Base-by-base conservation (phyloP, 2,797 vertebrate genomes). In the Enteromius fasciolatus region DNA sequence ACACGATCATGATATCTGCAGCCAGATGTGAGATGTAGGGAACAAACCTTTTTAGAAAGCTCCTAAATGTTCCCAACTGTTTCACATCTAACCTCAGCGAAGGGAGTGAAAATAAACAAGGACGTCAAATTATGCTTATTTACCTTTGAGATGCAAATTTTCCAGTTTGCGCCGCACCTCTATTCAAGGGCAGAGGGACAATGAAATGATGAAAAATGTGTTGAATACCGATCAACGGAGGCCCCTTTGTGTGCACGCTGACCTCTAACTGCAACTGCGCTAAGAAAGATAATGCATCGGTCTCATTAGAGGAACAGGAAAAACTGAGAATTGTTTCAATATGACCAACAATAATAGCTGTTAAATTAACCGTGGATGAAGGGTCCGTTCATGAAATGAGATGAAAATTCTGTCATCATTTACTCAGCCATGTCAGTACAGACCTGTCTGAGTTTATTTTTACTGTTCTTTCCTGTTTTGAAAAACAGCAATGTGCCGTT, bases 171-270 rank as follows among this genome's bases (percentile, higher is more conserved):
- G 23, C 73, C 7, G 31, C 36, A 33, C 66, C 61, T 83, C n/a
- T 76, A 76, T 23, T 89, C 87, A 87, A 89, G 85, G 87, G 84
- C 85, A 74, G 39, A 79, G 67, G 57, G 85, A 84, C 31, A 52
- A 61, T 81, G 59, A 86, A 89, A 81, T 66, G 67, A 68, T 68
- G 76, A 70, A 86, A 84, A 83, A 84, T 74, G 80, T 74, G 77
- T 81, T 82, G 84, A 86, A 89, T 89, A 85, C 82, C 75, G 82
- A 89, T 87, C 77, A 87, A 81, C 68, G 15, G 59, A 76, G 52
- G 52, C 70, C 80, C 85, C 82, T 81, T 76, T 64, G 85, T 75
- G 83, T 31, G 57, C 72, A 46, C 20, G 39, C 67, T 89, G 85
- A 84, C 83, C 88, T 87, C 82, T 76, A 87, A 84, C 85, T 54